phyloP scores from a whole-genome alignment of 1,140 invertebrate species.

The Diprion similis region DNA sequence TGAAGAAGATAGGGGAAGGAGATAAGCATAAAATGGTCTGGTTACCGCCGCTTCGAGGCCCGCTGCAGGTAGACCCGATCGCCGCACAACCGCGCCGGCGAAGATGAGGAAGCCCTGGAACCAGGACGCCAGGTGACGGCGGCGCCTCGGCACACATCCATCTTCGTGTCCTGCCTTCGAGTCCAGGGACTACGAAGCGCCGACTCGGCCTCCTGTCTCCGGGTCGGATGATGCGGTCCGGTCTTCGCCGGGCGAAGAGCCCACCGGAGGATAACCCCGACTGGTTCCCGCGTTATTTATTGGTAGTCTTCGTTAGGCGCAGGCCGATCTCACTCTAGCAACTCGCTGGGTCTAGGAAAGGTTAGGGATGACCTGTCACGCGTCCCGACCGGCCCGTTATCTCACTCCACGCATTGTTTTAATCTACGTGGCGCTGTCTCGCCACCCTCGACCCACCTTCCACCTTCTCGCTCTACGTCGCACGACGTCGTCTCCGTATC shows the following conservation, averaged over 20 bases:
- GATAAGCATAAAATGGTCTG: constrained; percentile 46
- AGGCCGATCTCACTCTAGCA: not conserved
- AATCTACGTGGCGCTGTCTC: constrained; percentile 39
- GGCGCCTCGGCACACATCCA: constrained; percentile 58
- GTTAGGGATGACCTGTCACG: constrained; percentile 38
- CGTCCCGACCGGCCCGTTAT: constrained; percentile 41
- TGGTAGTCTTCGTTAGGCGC: constrained; percentile 1
- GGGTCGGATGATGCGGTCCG: no score
- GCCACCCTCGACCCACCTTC: constrained; percentile 9
- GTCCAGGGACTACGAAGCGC: not conserved
- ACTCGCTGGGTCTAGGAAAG: not conserved
- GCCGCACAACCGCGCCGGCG: constrained; percentile 23
- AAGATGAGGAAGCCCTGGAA: not conserved
- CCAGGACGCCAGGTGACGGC: constrained; percentile 52
- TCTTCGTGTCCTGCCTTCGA: constrained; percentile 42
- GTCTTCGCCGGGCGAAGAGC: not conserved
- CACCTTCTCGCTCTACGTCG: not conserved
- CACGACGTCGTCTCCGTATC: not conserved
- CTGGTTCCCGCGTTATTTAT: constrained; percentile 3
- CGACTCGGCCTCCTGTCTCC: not conserved
- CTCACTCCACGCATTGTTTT: constrained; percentile 45
- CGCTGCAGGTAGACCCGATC: constrained; percentile 33
- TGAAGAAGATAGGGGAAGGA: constrained; percentile 49
- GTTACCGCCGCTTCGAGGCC: constrained; percentile 40
- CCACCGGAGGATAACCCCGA: not conserved